A percentile compares a stretch with the other conserved stretches of the same genome.
Conservation (phyloP, 2,797 vertebrate species). For the Zalophus californianus region DNA sequence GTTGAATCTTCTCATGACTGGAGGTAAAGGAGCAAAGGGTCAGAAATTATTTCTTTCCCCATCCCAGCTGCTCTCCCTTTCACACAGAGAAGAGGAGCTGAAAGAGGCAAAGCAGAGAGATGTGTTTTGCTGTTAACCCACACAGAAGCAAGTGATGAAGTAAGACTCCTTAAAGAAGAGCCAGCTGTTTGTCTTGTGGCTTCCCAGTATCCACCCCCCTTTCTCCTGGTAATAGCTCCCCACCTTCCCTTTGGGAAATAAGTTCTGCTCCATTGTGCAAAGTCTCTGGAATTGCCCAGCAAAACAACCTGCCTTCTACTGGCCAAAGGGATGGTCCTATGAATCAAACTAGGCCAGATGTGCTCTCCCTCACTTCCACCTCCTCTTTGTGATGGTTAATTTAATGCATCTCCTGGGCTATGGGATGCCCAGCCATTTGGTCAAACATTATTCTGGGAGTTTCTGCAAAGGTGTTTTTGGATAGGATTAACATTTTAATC, state of each 20-base stretch:
- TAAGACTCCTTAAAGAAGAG: not conserved
- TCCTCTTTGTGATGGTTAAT: not conserved
- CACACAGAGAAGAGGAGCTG: not conserved
- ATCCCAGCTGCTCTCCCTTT: not conserved
- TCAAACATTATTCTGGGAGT: not conserved
- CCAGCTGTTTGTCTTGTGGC: not conserved
- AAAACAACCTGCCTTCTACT: not conserved
- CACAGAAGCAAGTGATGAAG: not conserved
- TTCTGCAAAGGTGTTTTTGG: not conserved
- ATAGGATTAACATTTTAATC: slow-evolving; percentile 5
- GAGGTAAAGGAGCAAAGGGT: not conserved
- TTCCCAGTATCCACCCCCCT: not conserved
- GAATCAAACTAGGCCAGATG: not conserved
- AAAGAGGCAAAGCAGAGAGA: not conserved
- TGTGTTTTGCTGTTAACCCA: not conserved
- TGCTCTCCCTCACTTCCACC: not conserved
- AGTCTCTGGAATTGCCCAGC: not conserved
- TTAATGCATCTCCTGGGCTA: not conserved
- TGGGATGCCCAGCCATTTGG: not conserved
- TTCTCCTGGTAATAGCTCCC: slow-evolving; percentile 35
- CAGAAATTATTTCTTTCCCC: not conserved
- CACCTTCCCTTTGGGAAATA: not conserved
- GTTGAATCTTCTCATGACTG: not conserved
- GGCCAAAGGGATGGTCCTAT: not conserved
- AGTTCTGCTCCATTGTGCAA: not conserved